phyloP scores from a whole-genome alignment of 1,140 invertebrate species.

The Sycobia sp. region DNA sequence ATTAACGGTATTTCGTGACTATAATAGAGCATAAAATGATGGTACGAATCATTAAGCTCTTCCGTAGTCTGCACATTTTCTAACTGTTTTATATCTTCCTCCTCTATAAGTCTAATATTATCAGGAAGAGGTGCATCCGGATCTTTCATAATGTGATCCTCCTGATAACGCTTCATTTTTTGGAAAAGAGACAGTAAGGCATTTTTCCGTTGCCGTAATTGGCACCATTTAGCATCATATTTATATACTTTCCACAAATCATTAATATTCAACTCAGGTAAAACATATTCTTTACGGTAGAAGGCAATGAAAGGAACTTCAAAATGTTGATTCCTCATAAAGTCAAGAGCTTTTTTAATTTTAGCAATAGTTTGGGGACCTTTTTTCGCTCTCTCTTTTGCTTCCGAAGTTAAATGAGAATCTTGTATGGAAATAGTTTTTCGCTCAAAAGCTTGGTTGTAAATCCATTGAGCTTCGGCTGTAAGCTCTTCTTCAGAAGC shows the following conservation, averaged over 20 bases:
- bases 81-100: slow-evolving; percentile 85
- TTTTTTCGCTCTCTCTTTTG: slow-evolving; percentile 63
- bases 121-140: slow-evolving; percentile 84
- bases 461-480: slow-evolving; percentile 97
- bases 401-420: slow-evolving; percentile 61
- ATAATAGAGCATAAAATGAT: slow-evolving; percentile 93
- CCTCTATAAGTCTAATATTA: slow-evolving; percentile 79
- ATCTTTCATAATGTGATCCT: slow-evolving; percentile 83
- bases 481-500: slow-evolving; percentile 88
- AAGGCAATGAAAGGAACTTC: slow-evolving; percentile 99
- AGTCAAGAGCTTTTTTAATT: slow-evolving; percentile 92
- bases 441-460: slow-evolving; percentile 89
- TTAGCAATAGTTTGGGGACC: slow-evolving; percentile 78
- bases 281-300: slow-evolving; percentile 97
- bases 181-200: slow-evolving; percentile 83
- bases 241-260: slow-evolving; percentile 98
- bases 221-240: slow-evolving; percentile 96
- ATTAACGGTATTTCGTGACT: slow-evolving; percentile 83
- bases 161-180: slow-evolving; percentile 91
- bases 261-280: slow-evolving; percentile 91
- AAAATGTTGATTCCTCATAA: slow-evolving; percentile 92
- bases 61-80: slow-evolving; percentile 84
- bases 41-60: slow-evolving; percentile 90
- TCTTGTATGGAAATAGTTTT: slow-evolving; percentile 81
- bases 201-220: slow-evolving; percentile 84